Conservation (phyloP, 2,113 vertebrate species). For the Apaloderma vittatum region DNA sequence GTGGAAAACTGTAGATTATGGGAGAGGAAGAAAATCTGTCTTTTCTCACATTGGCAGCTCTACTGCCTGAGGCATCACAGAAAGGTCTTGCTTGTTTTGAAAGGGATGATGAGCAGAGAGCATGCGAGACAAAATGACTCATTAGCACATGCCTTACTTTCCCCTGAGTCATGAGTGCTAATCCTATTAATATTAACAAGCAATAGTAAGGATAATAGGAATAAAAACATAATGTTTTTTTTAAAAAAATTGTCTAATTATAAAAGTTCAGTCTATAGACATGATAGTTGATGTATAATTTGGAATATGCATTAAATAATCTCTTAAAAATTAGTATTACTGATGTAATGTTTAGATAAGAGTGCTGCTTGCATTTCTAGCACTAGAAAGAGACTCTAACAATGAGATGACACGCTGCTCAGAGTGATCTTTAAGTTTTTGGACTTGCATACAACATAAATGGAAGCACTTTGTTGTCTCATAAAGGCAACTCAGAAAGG, state of each 20-base stretch:
- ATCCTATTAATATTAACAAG: constrained; percentile 22
- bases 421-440: not conserved
- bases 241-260: not conserved
- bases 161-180: not conserved
- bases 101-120: not conserved
- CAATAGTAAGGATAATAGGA: not conserved
- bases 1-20: not conserved
- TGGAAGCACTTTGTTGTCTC: not conserved
- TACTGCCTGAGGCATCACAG: not conserved
- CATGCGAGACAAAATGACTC: not conserved
- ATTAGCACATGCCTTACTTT: not conserved
- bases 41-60: not conserved
- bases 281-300: not conserved
- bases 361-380: not conserved
- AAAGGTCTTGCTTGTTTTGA: not conserved
- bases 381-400: not conserved
- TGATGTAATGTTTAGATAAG: not conserved
- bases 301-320: not conserved
- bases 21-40: not conserved
- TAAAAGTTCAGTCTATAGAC: not conserved
- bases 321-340: not conserved
- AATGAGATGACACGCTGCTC: not conserved
- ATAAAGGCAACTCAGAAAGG: not conserved
- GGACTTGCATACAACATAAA: not conserved
- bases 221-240: not conserved